These are phyloP conservation scores for Microplitis deprimator DNA, from an alignment of 2,888 invertebrate species.

Conservation along the genomic window DNA sequence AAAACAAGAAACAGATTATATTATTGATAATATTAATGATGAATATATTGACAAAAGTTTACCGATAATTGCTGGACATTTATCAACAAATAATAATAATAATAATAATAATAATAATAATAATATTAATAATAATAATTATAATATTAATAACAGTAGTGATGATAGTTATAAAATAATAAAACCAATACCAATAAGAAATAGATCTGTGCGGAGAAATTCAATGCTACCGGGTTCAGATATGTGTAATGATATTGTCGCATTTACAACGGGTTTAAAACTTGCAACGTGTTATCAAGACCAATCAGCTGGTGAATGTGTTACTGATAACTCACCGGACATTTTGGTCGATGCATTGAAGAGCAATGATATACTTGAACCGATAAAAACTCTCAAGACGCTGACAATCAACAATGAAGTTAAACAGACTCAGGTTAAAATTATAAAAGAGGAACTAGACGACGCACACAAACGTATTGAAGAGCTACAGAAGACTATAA, in stretches of 20 bases:
- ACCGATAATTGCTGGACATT: conserved; percentile 52
- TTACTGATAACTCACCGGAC: conserved; percentile 56
- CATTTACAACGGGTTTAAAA: conserved; percentile 61
- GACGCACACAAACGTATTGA: conserved; percentile 80
- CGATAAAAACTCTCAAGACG: conserved; percentile 73
- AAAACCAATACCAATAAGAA: conserved; percentile 63
- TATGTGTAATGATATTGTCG: conserved; percentile 66
- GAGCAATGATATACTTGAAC: conserved; percentile 74
- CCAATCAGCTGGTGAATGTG: neutral
- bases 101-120: conserved; percentile 40
- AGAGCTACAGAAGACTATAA: conserved; percentile 80
- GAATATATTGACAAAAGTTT: conserved; percentile 56
- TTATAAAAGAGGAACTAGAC: conserved; percentile 75
- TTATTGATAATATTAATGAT: conserved; percentile 67
- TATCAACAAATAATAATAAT: conserved; percentile 58
- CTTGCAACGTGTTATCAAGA: conserved; percentile 36
- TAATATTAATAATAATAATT: neutral
- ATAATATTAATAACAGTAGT: conserved; percentile 62
- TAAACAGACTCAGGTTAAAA: conserved; percentile 68
- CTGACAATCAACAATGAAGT: conserved; percentile 67
- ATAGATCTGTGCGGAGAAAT: conserved; percentile 65
- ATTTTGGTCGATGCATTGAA: conserved; percentile 74
- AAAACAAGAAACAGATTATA: conserved; percentile 79
- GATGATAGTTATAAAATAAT: conserved; percentile 45
- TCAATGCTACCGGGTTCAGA: conserved; percentile 69